A percentile compares a stretch with the other conserved stretches of the same genome.
Evolutionary conservation across 1,140 invertebrate genomes (phyloP).

Genomic region (Drosophila busckii): DNA sequence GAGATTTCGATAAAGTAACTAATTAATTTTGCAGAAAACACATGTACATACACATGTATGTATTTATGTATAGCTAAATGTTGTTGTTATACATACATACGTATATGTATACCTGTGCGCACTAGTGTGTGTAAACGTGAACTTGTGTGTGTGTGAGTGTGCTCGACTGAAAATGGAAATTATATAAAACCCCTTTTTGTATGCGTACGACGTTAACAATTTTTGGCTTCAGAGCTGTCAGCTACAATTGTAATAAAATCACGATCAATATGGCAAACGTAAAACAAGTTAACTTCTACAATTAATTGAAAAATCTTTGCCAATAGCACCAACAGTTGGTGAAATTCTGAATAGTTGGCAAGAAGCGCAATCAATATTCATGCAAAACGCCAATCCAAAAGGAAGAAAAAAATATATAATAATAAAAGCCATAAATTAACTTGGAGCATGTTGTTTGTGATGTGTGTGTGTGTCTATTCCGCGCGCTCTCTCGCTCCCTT

Average conservation of each 20-base stretch:
- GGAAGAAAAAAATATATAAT: too few relatives aligned
- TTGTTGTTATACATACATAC: slow-evolving; percentile 23
- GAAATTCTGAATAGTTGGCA: slow-evolving; percentile 33
- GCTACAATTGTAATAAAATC: not conserved
- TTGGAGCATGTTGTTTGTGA: too few relatives aligned
- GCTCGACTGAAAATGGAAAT: slow-evolving; percentile 61
- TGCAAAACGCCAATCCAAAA: slow-evolving; percentile 35
- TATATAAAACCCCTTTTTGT: slow-evolving; percentile 60
- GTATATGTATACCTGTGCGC: slow-evolving; percentile 39
- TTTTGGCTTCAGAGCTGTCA: too few relatives aligned
- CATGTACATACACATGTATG: slow-evolving; percentile 22
- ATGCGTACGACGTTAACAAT: slow-evolving; percentile 35
- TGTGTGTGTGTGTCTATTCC: too few relatives aligned
- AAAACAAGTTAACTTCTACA: too few relatives aligned
- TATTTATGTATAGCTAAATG: slow-evolving; percentile 38
- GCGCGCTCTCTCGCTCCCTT: too few relatives aligned
- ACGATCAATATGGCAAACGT: slow-evolving; percentile 37
- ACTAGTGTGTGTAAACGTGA: slow-evolving; percentile 40
- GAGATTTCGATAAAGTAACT: slow-evolving; percentile 36
- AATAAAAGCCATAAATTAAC: too few relatives aligned
- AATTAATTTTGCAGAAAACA: slow-evolving; percentile 48
- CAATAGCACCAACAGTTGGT: slow-evolving; percentile 19
- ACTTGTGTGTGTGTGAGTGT: slow-evolving; percentile 40
- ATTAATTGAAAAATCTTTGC: slow-evolving; percentile 15
- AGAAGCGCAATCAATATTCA: slow-evolving; percentile 32